Evolutionary conservation across 2,888 invertebrate genomes (phyloP).

Genomic region (Syritta pipiens): DNA sequence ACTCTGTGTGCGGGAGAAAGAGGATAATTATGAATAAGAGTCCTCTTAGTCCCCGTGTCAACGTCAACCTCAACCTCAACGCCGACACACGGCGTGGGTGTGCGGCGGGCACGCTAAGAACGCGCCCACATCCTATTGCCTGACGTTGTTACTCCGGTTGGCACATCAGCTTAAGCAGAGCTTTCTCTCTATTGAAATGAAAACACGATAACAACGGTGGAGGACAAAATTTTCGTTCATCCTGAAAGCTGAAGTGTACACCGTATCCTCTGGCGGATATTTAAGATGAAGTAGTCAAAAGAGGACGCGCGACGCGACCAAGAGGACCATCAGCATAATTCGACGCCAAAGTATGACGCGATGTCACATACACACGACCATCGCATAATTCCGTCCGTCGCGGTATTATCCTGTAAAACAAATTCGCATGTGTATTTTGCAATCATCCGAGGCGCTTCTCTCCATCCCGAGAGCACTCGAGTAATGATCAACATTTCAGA

Average conservation of each 20-base stretch:
- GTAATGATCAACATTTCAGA: conserved; percentile 22
- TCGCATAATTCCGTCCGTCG: conserved; percentile 17
- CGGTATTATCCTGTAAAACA: conserved; percentile 17
- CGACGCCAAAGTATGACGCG: conserved; percentile 4
- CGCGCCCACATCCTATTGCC: background rate
- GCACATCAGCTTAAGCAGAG: conserved; percentile 6
- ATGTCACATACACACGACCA: conserved; percentile 6
- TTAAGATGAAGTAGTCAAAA: background rate
- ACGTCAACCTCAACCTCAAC: too few relatives aligned
- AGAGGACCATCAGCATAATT: conserved; percentile 33
- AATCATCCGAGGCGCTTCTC: conserved; percentile 5
- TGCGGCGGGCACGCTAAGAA: conserved; percentile 13
- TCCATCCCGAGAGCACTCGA: conserved; percentile 9
- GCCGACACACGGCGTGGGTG: conserved; percentile 8
- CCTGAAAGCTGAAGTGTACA: conserved; percentile 21
- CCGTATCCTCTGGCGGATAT: conserved; percentile 27
- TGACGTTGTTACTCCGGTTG: background rate
- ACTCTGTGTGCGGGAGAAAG: background rate
- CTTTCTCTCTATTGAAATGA: conserved; percentile 31
- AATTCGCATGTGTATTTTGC: conserved; percentile 21
- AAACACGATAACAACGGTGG: conserved; percentile 25
- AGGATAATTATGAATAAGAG: background rate
- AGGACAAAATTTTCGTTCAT: conserved; percentile 12
- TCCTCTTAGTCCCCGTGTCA: conserved; percentile 6
- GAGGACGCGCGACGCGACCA: conserved; percentile 1